Percentiles rank a stretch among this genome's conserved stretches.
Evolutionary conservation across 2,888 invertebrate species (phyloP).

Genomic region (Drosophila putrida): DNA sequence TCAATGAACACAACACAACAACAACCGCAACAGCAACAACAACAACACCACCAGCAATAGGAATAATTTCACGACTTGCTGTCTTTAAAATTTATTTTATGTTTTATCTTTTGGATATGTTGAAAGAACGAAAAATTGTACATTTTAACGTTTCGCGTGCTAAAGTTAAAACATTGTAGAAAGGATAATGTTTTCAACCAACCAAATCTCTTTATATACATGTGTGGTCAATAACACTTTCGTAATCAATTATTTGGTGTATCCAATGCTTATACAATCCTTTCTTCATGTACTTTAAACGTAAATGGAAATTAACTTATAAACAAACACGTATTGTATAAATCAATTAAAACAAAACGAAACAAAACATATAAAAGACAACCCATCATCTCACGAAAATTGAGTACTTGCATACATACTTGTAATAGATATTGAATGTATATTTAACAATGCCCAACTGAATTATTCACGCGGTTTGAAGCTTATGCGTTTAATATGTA

Average conservation of each 20-base stretch:
- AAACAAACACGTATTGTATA: conserved; percentile 45
- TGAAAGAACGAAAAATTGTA: conserved; percentile 20
- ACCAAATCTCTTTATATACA: conserved; percentile 4
- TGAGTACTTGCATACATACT: background rate
- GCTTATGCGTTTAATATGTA: conserved; percentile 22
- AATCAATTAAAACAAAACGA: conserved; percentile 31
- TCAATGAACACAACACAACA: conserved; percentile 8
- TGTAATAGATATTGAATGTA: conserved; percentile 10
- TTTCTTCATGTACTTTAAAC: conserved; percentile 30
- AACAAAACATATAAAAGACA: conserved; percentile 18
- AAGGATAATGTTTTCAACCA: conserved; percentile 22
- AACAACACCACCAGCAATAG: conserved; percentile 1
- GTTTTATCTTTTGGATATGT: conserved; percentile 20
- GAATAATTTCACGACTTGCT: conserved; percentile 20
- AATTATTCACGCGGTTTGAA: conserved; percentile 21
- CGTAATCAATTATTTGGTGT: conserved; percentile 14
- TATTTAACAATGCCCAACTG: conserved; percentile 21
- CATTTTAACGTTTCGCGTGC: conserved; percentile 22
- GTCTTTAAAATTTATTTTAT: conserved; percentile 30
- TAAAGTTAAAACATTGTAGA: conserved; percentile 12
- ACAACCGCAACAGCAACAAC: conserved; percentile 1
- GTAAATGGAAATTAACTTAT: conserved; percentile 32
- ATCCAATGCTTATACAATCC: conserved; percentile 17
- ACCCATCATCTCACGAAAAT: background rate
- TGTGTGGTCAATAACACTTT: background rate